These are phyloP conservation scores for Helogale parvula DNA, from an alignment of 2,113 vertebrate species.

Conservation along the genomic window DNA sequence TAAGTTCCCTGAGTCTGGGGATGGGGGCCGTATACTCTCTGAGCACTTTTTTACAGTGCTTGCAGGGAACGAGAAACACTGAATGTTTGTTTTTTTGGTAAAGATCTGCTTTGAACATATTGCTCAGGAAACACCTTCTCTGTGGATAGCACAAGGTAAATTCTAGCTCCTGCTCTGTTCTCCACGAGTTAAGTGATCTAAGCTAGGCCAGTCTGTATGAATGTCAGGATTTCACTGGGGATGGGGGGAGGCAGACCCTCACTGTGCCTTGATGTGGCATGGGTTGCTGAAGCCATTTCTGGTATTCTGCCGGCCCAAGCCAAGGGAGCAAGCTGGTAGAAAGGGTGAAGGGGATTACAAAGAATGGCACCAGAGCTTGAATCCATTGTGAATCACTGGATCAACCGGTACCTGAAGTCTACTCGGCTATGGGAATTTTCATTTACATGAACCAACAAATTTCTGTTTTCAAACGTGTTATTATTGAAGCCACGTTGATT, in stretches of 20 bases:
- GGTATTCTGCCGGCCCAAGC: background rate
- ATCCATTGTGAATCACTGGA: background rate
- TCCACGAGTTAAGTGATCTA: background rate
- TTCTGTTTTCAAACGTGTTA: background rate
- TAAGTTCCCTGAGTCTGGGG: background rate
- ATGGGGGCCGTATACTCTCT: accelerated
- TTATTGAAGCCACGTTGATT: background rate
- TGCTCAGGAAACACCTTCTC: background rate
- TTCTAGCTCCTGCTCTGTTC: background rate
- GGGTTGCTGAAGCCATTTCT: background rate
- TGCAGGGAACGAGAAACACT: background rate
- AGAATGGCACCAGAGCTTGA: background rate
- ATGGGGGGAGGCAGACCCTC: background rate
- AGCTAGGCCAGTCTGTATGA: background rate
- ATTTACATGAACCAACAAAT: background rate
- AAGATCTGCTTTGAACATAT: background rate
- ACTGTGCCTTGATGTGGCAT: background rate
- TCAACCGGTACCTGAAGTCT: background rate
- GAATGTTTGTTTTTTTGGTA: background rate
- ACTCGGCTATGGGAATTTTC: background rate
- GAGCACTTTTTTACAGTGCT: background rate
- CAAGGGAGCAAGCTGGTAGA: background rate
- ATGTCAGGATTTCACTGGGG: background rate
- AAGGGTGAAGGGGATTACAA: background rate
- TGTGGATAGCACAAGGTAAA: background rate